Evolutionary conservation across 2,797 vertebrate genomes (phyloP), one percentile per base, ranked within the genome.

Genomic region (Enteromius radiatus): DNA sequence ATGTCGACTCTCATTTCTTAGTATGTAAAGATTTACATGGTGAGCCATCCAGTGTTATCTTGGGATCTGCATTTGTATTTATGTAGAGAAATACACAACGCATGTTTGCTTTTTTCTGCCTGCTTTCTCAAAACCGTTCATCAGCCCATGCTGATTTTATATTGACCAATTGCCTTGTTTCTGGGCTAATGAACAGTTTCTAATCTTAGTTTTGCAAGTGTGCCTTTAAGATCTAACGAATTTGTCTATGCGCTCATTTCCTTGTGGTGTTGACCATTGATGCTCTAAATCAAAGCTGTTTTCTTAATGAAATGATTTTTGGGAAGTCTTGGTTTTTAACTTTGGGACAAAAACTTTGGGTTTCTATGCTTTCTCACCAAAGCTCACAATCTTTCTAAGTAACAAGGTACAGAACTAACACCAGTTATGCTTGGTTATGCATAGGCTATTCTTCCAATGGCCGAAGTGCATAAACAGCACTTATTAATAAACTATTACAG

Each of bases 381-480:
- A 41, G 15, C 80, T 85, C 64, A 69, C 47, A 73, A 73, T 84
- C 79, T 65, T 82, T 74, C 45, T 41, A 75, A 88, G 86, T 88
- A 88, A 89, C 88, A 88, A 86, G 86, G 86, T 88, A 87, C 78
- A 80, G 76, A 78, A 41, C 65, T 68, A 83, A 76, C 54, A 64
- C 14, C n/a, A 10, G 59, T 73, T 84, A n/a, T 21, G 6, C 52
- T 69, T 59, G 43, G 61, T 56, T n/a, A 78, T 59, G 31, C n/a
- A 79, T 31, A 70, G 68, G 67, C 80, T 81, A 7, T 71, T 70
- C n/a, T 41, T 81, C 33, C 52, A 23, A 70, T 47, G 43, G 52
- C 38, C 47, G 28, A 70, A 70, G 59, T 21, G 43, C 70, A 65
- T 28, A 41, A 41, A n/a, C 4, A 63, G 61, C 36, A 81, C 54